These are phyloP conservation scores for Drosophila atripex DNA, from an alignment of 2,888 invertebrate genomes.

Conservation along the genomic window DNA sequence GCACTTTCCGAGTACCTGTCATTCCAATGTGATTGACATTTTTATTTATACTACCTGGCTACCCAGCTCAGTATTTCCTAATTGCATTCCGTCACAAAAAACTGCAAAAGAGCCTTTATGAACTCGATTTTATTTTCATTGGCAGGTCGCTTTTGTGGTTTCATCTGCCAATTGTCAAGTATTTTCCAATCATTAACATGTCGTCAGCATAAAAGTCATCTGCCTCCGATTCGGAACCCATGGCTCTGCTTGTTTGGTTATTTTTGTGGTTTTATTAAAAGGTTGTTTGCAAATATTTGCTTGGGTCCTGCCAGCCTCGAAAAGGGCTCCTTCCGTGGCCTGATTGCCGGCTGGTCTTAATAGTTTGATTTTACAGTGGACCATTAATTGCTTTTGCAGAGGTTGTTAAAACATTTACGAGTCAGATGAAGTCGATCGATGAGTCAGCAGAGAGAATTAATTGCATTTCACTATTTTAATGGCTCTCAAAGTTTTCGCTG, in stretches of 20 bases:
- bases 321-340: slow-evolving; percentile 13
- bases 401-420: slow-evolving; percentile 24
- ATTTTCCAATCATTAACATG: slow-evolving; percentile 58
- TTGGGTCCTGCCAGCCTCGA: slow-evolving; percentile 5
- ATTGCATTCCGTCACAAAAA: slow-evolving; percentile 47
- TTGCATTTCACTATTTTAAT: slow-evolving; percentile 7
- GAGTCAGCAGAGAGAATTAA: slow-evolving; percentile 24
- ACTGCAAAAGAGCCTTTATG: slow-evolving; percentile 19
- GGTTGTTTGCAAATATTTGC: slow-evolving; percentile 43
- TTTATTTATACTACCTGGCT: slow-evolving; percentile 14
- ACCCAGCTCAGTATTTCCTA: slow-evolving; percentile 23
- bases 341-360: slow-evolving; percentile 28
- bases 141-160: slow-evolving; percentile 53
- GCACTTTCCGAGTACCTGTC: background rate
- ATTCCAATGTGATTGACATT: slow-evolving; percentile 13
- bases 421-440: slow-evolving; percentile 8
- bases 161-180: slow-evolving; percentile 26
- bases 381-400: slow-evolving; percentile 48
- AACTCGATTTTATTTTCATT: slow-evolving; percentile 32
- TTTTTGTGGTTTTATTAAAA: slow-evolving; percentile 44
- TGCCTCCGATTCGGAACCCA: slow-evolving; percentile 18
- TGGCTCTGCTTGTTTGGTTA: slow-evolving; percentile 12
- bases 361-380: slow-evolving; percentile 52
- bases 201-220: slow-evolving; percentile 53
- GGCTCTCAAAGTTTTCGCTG: background rate